Base-by-base conservation (phyloP, 2,113 vertebrate species). In the Ptilonorhynchus violaceus region DNA sequence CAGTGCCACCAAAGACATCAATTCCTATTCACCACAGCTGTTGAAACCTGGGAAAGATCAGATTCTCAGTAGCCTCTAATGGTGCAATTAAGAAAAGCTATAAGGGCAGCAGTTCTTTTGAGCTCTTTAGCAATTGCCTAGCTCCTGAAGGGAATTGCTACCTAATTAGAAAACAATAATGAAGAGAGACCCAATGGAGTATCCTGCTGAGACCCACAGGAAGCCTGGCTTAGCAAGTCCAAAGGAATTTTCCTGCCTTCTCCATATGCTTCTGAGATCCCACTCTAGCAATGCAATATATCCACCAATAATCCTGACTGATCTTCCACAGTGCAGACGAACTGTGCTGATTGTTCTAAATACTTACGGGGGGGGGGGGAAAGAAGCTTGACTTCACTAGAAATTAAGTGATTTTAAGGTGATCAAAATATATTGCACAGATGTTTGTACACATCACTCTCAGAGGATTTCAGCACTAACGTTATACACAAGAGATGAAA, bases 81-180 rank as follows among this genome's bases (percentile, higher is more conserved):
- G 33, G 21, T 59, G 30, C 72, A 86, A 81, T 95, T 92, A 94
- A 73, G 58, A 53, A 88, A 94, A 92, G 41, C 75, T 85, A 0
- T 53, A 80, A 91, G 47, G 56, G 78, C 42, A 75, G 76, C 35
- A 84, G 76, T 16, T 88, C 92, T 96, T 92, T 52, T 52, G 39
- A 84, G 73, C 50, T 92, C 59, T 70, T 80, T 76, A 88, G 73
- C 66, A 95, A 79, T 33, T 75, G 68, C 73, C 47, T 44, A 63
- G 39, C 31, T 93, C 68, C 63, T 52, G 64, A 70, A 80, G 64
- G 69, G 44, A 93, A 89, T 5, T 70, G 44, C 44, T 75, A 56
- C 56, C 86, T 89, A 95, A 97, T 93, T 96, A 91, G 80, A 91
- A 86, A 75, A 59, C 25, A 89, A 68, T 92, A 96, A 96, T 89